Evolutionary conservation across 2,113 vertebrate species (phyloP).

Genomic region (Muntiacus reevesi): DNA sequence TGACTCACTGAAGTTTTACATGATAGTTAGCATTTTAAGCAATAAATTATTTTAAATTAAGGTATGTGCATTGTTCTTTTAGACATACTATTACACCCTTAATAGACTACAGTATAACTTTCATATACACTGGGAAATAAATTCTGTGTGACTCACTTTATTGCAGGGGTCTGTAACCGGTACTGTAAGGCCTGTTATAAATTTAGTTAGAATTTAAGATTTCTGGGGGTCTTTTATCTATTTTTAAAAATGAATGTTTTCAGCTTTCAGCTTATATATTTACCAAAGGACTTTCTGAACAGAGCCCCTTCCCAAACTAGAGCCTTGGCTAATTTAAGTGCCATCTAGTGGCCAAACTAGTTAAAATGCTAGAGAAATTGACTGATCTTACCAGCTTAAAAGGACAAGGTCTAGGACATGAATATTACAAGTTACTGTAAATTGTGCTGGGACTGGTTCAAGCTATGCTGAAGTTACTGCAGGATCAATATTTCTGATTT

Average conservation of each 20-base stretch:
- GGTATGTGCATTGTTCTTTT: neutral
- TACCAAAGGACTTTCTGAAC: neutral
- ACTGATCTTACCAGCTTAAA: neutral
- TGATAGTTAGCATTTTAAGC: neutral
- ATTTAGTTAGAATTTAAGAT: neutral
- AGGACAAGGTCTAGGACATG: neutral
- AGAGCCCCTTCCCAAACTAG: neutral
- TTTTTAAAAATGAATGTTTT: neutral
- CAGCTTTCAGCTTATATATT: neutral
- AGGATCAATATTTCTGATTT: neutral
- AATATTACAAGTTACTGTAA: neutral
- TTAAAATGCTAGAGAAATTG: neutral
- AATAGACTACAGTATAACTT: neutral
- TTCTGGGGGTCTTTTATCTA: neutral
- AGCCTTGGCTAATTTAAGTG: neutral
- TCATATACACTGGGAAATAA: neutral
- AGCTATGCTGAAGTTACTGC: neutral
- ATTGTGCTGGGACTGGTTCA: neutral
- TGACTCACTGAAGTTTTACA: neutral
- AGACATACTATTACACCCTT: neutral
- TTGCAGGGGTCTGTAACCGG: neutral
- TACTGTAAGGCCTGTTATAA: neutral
- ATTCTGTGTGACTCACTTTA: neutral
- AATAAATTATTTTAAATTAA: neutral
- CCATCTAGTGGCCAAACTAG: slow-evolving; percentile 38